These are phyloP conservation scores for Calephelis virginiensis DNA, from an alignment of 1,140 invertebrate genomes.

Conservation along the genomic window DNA sequence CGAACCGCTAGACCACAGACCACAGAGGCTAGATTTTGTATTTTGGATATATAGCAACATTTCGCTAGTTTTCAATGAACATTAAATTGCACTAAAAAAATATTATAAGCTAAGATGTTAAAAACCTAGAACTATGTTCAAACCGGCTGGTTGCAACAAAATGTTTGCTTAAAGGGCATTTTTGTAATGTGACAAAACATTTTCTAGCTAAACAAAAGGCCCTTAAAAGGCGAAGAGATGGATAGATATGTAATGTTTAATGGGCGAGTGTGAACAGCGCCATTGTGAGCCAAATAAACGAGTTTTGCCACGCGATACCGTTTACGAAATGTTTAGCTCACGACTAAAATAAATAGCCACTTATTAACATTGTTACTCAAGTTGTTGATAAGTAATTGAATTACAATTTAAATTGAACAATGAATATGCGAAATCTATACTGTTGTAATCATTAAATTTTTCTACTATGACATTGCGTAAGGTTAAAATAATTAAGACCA, in stretches of 20 bases:
- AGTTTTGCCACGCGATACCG: conserved; percentile 63
- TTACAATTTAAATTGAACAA: conserved; percentile 60
- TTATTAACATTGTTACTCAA: conserved; percentile 57
- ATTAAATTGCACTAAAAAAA: neutral
- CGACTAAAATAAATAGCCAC: conserved; percentile 59
- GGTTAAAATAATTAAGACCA: neutral
- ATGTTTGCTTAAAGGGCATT: conserved; percentile 14
- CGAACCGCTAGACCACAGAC: no score
- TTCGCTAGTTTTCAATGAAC: neutral
- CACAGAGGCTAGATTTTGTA: no score
- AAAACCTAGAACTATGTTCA: neutral
- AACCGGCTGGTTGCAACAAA: neutral
- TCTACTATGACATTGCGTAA: conserved; percentile 7
- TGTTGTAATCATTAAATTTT: conserved; percentile 13
- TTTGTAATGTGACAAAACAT: conserved; percentile 17
- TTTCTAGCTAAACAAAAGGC: conserved; percentile 33
- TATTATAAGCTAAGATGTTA: neutral
- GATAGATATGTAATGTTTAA: conserved; percentile 66
- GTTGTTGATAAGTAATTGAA: conserved; percentile 60
- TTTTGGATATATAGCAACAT: no score
- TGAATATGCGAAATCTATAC: conserved; percentile 22
- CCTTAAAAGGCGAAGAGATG: conserved; percentile 59
- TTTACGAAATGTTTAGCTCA: conserved; percentile 60
- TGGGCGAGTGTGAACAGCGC: conserved; percentile 57
- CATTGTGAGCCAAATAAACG: conserved; percentile 61